Percentiles rank a stretch among this genome's conserved stretches.
These are phyloP conservation scores for Pseudomyrmex cubaensis DNA, from an alignment of 1,140 invertebrate species.

Conservation along the genomic window DNA sequence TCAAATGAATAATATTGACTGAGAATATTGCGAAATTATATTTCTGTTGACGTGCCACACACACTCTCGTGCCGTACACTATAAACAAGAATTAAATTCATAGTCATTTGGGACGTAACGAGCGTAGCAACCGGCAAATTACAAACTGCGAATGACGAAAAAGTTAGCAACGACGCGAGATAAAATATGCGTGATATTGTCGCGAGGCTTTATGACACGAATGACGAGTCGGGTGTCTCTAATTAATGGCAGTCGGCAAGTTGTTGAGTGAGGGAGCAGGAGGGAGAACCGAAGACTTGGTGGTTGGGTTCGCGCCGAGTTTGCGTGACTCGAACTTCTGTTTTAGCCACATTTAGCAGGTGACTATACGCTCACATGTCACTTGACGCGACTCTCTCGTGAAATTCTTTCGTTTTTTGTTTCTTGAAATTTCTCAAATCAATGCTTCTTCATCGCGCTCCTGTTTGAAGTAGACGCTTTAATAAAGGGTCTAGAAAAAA, in stretches of 20 bases:
- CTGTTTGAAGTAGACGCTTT: background rate
- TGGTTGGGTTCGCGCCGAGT: constrained; percentile 40
- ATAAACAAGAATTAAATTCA: constrained; percentile 25
- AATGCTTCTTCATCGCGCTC: background rate
- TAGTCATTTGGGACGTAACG: constrained; percentile 16
- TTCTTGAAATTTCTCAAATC: constrained; percentile 45
- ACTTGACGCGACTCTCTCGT: constrained; percentile 39
- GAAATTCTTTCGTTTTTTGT: constrained; percentile 2
- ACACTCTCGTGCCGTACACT: constrained; percentile 6
- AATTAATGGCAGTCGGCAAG: constrained; percentile 67
- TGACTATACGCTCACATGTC: constrained; percentile 52
- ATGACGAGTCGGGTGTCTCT: constrained; percentile 64
- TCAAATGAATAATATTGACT: constrained; percentile 1
- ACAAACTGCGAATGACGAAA: background rate
- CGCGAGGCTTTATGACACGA: constrained; percentile 43
- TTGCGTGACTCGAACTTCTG: constrained; percentile 68
- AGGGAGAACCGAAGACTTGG: background rate
- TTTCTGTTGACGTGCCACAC: background rate
- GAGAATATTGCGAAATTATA: background rate
- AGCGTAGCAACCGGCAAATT: background rate
- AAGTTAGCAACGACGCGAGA: constrained; percentile 2
- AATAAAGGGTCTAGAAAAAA: background rate
- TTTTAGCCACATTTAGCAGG: constrained; percentile 44
- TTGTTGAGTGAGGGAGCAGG: constrained; percentile 17
- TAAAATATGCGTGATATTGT: constrained; percentile 39